Percentiles rank a stretch among this genome's conserved stretches.
These are phyloP conservation scores for Calyptomena viridis DNA, from an alignment of 2,113 vertebrate species.

Conservation along the genomic window DNA sequence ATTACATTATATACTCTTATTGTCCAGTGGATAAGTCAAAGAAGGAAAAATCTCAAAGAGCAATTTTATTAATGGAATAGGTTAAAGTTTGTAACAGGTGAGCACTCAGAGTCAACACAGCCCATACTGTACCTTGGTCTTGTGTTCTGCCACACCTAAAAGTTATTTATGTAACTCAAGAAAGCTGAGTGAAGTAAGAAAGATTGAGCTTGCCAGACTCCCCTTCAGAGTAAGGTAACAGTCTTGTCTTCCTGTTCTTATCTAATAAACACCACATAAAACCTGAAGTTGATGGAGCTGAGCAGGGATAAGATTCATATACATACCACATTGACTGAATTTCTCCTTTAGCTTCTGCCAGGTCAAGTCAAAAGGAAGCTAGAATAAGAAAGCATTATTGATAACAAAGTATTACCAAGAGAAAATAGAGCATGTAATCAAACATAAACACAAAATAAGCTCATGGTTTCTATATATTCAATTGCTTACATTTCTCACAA, in stretches of 20 bases:
- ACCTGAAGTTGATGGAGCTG: not conserved
- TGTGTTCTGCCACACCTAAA: not conserved
- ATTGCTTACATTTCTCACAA: constrained; percentile 94
- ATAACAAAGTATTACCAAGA: constrained; percentile 3
- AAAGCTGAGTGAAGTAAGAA: not conserved
- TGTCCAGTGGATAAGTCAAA: not conserved
- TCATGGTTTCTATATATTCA: not conserved
- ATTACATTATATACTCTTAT: not conserved
- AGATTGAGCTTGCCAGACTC: not conserved
- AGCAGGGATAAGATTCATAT: not conserved
- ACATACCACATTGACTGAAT: constrained; percentile 96
- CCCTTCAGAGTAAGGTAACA: not conserved
- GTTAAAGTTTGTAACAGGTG: not conserved
- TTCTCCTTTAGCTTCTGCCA: constrained; percentile 99
- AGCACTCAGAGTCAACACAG: not conserved
- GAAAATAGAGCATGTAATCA: not conserved
- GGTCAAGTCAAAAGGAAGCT: constrained; percentile 97
- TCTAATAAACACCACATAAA: not conserved
- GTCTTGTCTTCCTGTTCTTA: not conserved
- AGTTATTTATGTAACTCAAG: not conserved
- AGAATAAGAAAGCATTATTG: constrained; percentile 70
- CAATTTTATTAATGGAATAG: not conserved
- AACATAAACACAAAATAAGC: not conserved
- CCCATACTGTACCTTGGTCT: not conserved
- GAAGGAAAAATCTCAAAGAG: not conserved